Conservation (phyloP, 2,888 invertebrate species). For the Pristionchus fissidentatus region DNA sequence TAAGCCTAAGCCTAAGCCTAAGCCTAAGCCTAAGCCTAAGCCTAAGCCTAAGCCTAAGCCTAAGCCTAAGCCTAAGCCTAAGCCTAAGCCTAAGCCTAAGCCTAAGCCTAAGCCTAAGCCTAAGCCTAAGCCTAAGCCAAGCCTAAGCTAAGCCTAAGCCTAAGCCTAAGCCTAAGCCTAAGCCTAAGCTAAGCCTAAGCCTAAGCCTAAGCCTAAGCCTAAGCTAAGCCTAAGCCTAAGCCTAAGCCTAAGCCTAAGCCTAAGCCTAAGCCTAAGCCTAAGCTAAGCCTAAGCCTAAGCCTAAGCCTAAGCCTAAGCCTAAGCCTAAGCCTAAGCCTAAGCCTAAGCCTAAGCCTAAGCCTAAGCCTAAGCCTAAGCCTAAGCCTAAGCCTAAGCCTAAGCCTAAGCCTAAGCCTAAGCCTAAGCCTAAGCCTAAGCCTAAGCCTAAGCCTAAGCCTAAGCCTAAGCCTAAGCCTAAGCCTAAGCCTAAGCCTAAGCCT, state of each 20-base stretch:
- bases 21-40: constrained; percentile 50
- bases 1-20: constrained; percentile 52
- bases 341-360: constrained; percentile 51
- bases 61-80: constrained; percentile 53
- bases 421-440: constrained; percentile 51
- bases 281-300: constrained; percentile 52
- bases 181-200: constrained; percentile 52
- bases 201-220: constrained; percentile 50
- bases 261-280: constrained; percentile 50
- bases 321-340: constrained; percentile 51
- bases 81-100: constrained; percentile 52
- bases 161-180: constrained; percentile 52
- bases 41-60: constrained; percentile 14
- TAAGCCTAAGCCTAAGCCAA: constrained; percentile 48
- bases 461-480: constrained; percentile 51
- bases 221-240: constrained; percentile 52
- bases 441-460: constrained; percentile 54
- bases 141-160: constrained; percentile 52
- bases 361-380: constrained; percentile 51
- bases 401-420: constrained; percentile 52
- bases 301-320: constrained; percentile 50
- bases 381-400: constrained; percentile 51
- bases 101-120: constrained; percentile 52
- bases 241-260: constrained; percentile 50
- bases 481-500: too few species aligned